Evolutionary conservation across 2,797 vertebrate genomes (phyloP), one percentile per base, ranked within the genome.

Genomic region (Liasis olivaceus): DNA sequence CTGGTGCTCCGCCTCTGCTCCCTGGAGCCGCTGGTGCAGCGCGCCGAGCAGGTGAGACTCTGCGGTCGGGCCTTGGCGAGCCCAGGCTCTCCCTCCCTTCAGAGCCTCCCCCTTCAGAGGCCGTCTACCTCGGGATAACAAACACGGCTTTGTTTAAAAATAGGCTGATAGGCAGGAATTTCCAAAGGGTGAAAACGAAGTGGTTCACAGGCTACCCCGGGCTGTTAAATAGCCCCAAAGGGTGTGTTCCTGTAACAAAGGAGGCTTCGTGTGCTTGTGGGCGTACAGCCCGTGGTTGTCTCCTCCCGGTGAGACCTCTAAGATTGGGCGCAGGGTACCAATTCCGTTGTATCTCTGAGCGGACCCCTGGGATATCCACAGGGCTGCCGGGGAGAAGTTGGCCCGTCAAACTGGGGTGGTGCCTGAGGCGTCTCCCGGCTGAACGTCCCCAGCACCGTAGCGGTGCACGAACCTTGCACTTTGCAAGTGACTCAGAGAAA

Each of bases 1-100:
- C 56, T 99, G 95, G 99, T 99, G 89, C 98, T 99, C 95, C 98
- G 98, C 89, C 98, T 99, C 0, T 99, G 99, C 85, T 96, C 98
- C 0, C 66, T 98, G 36, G 98, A 98, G 66, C n/a, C 98, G 92
- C 97, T 99, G 12, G 98, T 99, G 90, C 98, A 98, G 54, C 98
- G 96, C 93, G 98, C 98, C 95, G 98, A 97, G 93, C 97, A 98
- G 98, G 98, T 97, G 95, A 28, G 92, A 31, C 24, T 11, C 1
- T 4, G 72, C 24, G 14, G 1, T 14, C 14, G n/a, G 22, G 14
- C 84, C 24, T 26, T 1, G 20, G 63, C 62, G 24, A 22, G 24
- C 28, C 63, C 63, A 22, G 42, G 42, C 42, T 42, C 24, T 31
- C 20, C 15, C n/a, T 4, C 54, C 51, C 14, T 85, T 15, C 51